Evolutionary conservation across 2,113 vertebrate species (phyloP).

Genomic region (Leucosticte australis): DNA sequence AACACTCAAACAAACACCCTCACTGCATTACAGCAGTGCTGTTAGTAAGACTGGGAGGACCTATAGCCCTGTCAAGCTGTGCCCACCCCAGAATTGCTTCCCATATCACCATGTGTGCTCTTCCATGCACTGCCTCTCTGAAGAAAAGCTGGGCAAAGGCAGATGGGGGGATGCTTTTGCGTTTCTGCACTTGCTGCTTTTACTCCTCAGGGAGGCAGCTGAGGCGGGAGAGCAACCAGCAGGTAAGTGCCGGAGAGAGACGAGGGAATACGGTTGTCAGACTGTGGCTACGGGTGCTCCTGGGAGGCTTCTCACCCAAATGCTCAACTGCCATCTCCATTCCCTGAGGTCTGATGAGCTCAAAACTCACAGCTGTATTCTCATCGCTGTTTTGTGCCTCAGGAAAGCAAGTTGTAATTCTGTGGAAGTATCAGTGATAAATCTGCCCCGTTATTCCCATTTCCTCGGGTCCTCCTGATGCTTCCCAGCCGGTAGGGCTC

Average conservation of each 20-base stretch:
- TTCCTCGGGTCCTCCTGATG: background rate
- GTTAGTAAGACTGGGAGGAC: background rate
- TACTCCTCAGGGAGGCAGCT: background rate
- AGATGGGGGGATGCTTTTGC: background rate
- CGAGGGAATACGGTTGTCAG: background rate
- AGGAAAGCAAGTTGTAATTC: background rate
- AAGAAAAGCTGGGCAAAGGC: background rate
- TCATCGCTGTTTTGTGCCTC: background rate
- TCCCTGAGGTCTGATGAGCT: background rate
- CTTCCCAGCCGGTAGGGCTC: fast-evolving
- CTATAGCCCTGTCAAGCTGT: background rate
- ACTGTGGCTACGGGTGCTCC: background rate
- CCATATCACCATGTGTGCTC: fast-evolving
- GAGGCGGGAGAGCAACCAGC: background rate
- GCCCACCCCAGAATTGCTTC: background rate
- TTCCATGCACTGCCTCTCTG: background rate
- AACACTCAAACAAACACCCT: background rate
- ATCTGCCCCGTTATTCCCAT: background rate
- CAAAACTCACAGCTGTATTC: background rate
- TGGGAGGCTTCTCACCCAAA: background rate
- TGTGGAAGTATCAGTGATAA: background rate
- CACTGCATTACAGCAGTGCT: background rate
- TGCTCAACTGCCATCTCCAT: background rate
- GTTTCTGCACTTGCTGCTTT: background rate
- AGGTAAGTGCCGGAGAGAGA: background rate